phyloP scores from a whole-genome alignment of 2,797 vertebrate genomes.

The Emydoidea blandingii region DNA sequence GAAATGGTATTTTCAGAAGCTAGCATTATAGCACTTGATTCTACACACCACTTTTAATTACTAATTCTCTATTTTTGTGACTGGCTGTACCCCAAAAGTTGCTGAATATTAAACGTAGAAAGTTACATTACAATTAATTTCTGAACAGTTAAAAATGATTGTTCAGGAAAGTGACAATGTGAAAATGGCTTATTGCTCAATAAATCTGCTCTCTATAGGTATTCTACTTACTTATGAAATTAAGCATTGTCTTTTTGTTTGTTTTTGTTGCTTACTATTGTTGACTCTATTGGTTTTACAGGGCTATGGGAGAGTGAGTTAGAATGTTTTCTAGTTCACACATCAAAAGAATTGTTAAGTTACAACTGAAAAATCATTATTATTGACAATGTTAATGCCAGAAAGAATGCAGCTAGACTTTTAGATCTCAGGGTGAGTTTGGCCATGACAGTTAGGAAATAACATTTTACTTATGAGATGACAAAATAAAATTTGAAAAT shows the following conservation, averaged over 20 bases:
- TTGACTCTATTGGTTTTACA: neutral
- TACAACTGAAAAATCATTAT: conserved; percentile 27
- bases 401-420: neutral
- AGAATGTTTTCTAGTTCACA: conserved; percentile 15
- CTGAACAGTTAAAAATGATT: conserved; percentile 26
- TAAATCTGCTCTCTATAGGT: neutral
- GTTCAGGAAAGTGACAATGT: neutral
- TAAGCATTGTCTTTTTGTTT: conserved; percentile 12
- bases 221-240: conserved; percentile 15
- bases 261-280: conserved; percentile 43
- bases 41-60: conserved; percentile 34
- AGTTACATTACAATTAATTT: conserved; percentile 60
- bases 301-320: conserved; percentile 4
- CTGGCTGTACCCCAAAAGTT: conserved; percentile 18
- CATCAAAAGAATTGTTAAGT: conserved; percentile 22
- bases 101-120: conserved; percentile 57
- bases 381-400: neutral
- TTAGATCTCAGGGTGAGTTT: neutral
- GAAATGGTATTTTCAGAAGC: conserved; percentile 37
- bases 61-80: conserved; percentile 6
- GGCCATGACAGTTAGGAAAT: neutral
- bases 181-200: conserved; percentile 14
- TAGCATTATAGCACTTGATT: neutral
- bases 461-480: neutral
- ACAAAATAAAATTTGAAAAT: neutral